Conservation (phyloP, 2,888 invertebrate species). For the Ectemnius cavifrons region DNA sequence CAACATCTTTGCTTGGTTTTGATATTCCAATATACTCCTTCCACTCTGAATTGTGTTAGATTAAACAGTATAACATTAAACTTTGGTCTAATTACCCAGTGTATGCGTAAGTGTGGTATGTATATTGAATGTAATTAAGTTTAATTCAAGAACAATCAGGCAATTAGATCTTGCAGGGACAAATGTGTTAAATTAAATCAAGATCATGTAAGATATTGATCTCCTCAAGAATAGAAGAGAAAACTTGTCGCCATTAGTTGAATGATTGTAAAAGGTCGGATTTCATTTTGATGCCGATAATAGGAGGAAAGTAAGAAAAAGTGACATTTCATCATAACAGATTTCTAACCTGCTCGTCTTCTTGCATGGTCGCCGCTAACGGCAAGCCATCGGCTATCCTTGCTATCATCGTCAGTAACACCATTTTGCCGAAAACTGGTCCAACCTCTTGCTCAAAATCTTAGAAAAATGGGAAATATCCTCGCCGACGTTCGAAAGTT, state of each 20-base stretch:
- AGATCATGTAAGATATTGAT: too few relatives aligned
- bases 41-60: constrained; percentile 85
- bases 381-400: constrained; percentile 96
- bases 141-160: neutral
- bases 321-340: constrained; percentile 59
- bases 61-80: neutral
- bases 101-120: neutral
- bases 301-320: constrained; percentile 10
- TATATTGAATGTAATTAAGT: neutral
- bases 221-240: too few relatives aligned
- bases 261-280: neutral
- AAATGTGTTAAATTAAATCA: too few relatives aligned
- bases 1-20: constrained; percentile 99
- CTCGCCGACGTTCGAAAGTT: constrained; percentile 26
- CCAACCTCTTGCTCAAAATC: constrained; percentile 14
- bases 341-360: constrained; percentile 94
- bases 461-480: constrained; percentile 22
- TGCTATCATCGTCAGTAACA: constrained; percentile 98
- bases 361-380: constrained; percentile 97
- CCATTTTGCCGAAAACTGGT: constrained; percentile 83
- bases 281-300: neutral
- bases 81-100: too few relatives aligned
- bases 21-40: constrained; percentile 96
- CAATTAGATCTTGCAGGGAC: neutral
- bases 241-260: neutral